phyloP scores from a whole-genome alignment of 2,888 invertebrate species.

The Mesorhabditis spiculigera region DNA sequence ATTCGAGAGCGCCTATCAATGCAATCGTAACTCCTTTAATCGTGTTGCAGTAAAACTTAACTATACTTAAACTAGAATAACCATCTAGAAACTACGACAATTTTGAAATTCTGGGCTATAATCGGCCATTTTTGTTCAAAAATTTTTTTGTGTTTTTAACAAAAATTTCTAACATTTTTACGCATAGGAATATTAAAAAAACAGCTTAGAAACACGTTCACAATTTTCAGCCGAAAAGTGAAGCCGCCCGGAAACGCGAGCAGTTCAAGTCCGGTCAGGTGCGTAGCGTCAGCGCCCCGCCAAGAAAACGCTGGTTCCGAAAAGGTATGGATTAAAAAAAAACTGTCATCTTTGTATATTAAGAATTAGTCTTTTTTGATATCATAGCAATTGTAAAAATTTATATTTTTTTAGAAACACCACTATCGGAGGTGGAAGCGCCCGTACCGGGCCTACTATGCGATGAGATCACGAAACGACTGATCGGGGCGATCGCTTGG shows the following conservation, averaged over 20 bases:
- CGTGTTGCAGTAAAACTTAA: too few species aligned
- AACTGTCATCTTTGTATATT: background rate
- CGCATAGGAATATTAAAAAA: background rate
- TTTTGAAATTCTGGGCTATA: too few species aligned
- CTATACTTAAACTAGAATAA: too few species aligned
- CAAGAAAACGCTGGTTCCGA: conserved; percentile 32
- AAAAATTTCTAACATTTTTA: too few species aligned
- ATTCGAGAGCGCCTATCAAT: background rate
- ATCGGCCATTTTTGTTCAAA: too few species aligned
- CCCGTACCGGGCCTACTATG: conserved; percentile 16
- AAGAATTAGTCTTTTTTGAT: background rate
- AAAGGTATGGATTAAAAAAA: conserved; percentile 8
- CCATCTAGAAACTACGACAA: too few species aligned
- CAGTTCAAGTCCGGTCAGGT: conserved; percentile 27
- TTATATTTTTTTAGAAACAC: background rate
- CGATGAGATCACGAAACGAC: conserved; percentile 34
- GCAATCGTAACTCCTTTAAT: too few species aligned
- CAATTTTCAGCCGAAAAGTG: conserved; percentile 8
- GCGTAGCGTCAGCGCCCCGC: conserved; percentile 34
- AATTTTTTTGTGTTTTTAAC: too few species aligned
- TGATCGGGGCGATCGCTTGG: conserved; percentile 55
- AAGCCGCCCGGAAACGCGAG: conserved; percentile 30
- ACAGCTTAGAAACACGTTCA: background rate
- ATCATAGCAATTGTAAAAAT: background rate
- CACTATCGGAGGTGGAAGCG: background rate